Percentiles rank a stretch among this genome's conserved stretches.
Conservation (phyloP, 2,888 invertebrate genomes). For the Parasteatoda lunata region DNA sequence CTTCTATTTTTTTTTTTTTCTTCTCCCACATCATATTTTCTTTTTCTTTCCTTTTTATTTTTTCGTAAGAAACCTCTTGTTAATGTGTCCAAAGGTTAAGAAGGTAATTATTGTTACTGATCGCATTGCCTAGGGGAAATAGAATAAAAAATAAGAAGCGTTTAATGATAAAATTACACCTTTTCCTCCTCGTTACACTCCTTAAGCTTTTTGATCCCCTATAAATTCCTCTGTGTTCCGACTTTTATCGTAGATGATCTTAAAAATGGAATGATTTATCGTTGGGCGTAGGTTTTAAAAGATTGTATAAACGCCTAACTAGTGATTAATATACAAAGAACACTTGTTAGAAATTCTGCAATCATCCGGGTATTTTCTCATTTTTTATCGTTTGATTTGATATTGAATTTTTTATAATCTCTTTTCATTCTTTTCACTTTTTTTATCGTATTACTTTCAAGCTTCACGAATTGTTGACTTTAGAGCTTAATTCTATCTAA, state of each 20-base stretch:
- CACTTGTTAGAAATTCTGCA: constrained; percentile 33
- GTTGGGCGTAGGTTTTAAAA: constrained; percentile 33
- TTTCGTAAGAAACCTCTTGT: not conserved
- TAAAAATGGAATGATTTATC: constrained; percentile 39
- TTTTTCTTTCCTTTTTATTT: constrained; percentile 29
- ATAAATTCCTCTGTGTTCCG: constrained; percentile 48
- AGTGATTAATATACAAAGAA: constrained; percentile 59
- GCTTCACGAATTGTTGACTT: constrained; percentile 48
- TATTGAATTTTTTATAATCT: constrained; percentile 12
- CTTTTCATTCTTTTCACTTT: not conserved
- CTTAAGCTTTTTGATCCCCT: not conserved
- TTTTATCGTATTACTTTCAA: not conserved
- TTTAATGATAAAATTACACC: constrained; percentile 61
- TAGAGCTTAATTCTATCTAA: constrained; percentile 32
- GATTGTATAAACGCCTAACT: constrained; percentile 52
- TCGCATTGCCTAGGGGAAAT: constrained; percentile 13
- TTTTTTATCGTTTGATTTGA: constrained; percentile 7
- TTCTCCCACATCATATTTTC: constrained; percentile 22
- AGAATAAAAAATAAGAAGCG: constrained; percentile 22
- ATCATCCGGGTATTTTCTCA: constrained; percentile 18
- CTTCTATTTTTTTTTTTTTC: constrained; percentile 11
- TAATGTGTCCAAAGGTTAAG: constrained; percentile 52
- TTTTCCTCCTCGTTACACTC: constrained; percentile 7
- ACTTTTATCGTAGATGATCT: constrained; percentile 29
- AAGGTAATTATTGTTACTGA: constrained; percentile 38